Base-by-base conservation (phyloP, 2,113 vertebrate species). In the Siniperca knerii region DNA sequence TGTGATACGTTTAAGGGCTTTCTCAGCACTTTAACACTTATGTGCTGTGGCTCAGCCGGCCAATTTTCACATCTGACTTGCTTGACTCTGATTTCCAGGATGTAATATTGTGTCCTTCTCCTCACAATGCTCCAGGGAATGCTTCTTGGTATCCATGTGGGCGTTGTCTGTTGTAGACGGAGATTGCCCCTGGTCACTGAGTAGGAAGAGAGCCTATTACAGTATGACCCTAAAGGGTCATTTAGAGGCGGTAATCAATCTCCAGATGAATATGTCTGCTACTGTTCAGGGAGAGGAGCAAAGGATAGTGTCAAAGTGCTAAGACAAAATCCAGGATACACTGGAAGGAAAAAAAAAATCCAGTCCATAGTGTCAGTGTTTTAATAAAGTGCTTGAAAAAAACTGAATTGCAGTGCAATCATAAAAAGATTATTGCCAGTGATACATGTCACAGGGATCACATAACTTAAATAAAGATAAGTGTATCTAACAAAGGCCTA, bases 201-300 rank as follows among this genome's bases (percentile, higher is more conserved):
- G 88, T 93, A 90, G 93, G 92, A 95, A 93, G 87, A 81, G 33
- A 87, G 89, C 91, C 83, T 85, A 90, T 94, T 94, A 94, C 87
- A 79, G 88, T 25, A 13, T 86, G 91, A 95, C 92, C 93, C 88
- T 40, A 46, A 52, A 81, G 82, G 91, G 90, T 92, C 89, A 88
- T 87, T 90, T 44, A 82, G 72, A 86, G 69, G 91, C 87, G 84
- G 91, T 78, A 90, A 91, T 93, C 92, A 91, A 91, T 94, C 91
- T 93, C 72, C 52, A 73, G 79, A 92, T 92, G 83, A 92, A 92
- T 86, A 82, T 82, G 79, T 87, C 90, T 65, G 74, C 80, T 83
- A 50, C 77, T 52, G 87, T 75, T 87, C 77, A 88, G 61, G 70
- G 55, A 66, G 50, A 33, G 65, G 71, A 73, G 42, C 58, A 72